A percentile compares a stretch with the other conserved stretches of the same genome.
These are phyloP conservation scores for Philantomba maxwellii DNA, from an alignment of 2,113 vertebrate genomes.

Conservation along the genomic window DNA sequence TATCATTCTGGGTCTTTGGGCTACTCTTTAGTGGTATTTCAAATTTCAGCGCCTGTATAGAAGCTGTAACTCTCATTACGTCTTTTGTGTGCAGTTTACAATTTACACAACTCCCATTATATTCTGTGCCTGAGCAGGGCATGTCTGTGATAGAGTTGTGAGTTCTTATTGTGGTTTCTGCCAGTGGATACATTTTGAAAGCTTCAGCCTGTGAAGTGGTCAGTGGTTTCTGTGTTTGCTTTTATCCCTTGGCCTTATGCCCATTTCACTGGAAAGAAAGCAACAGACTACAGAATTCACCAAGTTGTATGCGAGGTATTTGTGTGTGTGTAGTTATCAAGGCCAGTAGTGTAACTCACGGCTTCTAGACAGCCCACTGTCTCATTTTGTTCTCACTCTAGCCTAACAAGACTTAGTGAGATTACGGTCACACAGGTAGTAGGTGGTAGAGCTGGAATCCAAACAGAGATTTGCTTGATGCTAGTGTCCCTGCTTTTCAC, in stretches of 20 bases:
- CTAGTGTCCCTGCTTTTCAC: background rate
- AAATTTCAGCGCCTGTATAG: background rate
- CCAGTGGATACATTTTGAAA: conserved; percentile 2
- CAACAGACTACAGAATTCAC: background rate
- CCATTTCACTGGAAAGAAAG: conserved; percentile 10
- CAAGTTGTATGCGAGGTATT: background rate
- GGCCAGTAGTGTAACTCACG: background rate
- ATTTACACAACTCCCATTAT: background rate
- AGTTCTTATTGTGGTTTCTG: conserved; percentile 28
- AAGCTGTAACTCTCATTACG: background rate
- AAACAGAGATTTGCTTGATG: background rate
- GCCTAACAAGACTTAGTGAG: background rate
- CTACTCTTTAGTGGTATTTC: background rate
- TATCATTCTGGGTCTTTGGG: background rate
- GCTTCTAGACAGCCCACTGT: background rate
- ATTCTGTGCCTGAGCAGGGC: background rate
- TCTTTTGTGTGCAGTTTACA: conserved; percentile 28
- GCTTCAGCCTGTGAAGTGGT: conserved; percentile 34
- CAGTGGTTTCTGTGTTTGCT: conserved; percentile 27
- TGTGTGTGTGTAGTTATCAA: conserved; percentile 11
- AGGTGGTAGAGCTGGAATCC: background rate
- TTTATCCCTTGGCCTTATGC: conserved; percentile 29
- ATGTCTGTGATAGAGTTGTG: background rate
- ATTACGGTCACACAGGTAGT: background rate
- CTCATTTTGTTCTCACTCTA: background rate